Percentiles rank a stretch among this genome's conserved stretches.
These are phyloP conservation scores for Myrmophylax atrothorax DNA, from an alignment of 2,113 vertebrate species.

Conservation along the genomic window DNA sequence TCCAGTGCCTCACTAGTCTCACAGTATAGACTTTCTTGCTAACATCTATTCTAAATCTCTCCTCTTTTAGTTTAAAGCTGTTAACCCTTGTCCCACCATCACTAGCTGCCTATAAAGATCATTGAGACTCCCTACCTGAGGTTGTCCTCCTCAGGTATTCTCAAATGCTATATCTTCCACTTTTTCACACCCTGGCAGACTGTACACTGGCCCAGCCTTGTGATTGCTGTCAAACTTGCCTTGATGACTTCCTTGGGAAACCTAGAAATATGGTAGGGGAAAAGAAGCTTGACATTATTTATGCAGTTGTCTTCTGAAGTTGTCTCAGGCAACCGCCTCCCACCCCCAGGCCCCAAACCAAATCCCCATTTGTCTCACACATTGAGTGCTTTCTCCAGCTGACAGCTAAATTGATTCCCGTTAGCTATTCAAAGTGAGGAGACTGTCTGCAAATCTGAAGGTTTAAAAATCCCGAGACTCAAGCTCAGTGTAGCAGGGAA, in stretches of 20 bases:
- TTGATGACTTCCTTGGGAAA: conserved; percentile 10
- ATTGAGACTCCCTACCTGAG: not conserved
- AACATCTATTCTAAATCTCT: not conserved
- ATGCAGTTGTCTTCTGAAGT: not conserved
- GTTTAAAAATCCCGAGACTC: not conserved
- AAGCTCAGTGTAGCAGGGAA: rapidly evolving
- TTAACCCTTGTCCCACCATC: not conserved
- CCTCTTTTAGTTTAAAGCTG: not conserved
- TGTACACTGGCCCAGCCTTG: not conserved
- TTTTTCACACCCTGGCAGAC: not conserved
- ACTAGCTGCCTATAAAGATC: not conserved
- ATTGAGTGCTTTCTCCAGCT: not conserved
- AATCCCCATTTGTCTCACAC: conserved; percentile 4
- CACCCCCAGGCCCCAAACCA: not conserved
- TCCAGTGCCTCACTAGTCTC: not conserved
- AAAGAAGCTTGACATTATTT: not conserved
- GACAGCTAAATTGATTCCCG: conserved; percentile 1
- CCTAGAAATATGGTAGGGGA: not conserved
- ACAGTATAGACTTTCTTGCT: not conserved
- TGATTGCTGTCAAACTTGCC: not conserved
- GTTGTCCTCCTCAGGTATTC: not conserved
- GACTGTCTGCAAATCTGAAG: not conserved
- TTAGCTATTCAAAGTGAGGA: not conserved
- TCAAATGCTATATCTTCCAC: not conserved
- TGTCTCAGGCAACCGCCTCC: not conserved